Base-by-base conservation (phyloP, 2,113 vertebrate species). In the Dipodomys spectabilis region DNA sequence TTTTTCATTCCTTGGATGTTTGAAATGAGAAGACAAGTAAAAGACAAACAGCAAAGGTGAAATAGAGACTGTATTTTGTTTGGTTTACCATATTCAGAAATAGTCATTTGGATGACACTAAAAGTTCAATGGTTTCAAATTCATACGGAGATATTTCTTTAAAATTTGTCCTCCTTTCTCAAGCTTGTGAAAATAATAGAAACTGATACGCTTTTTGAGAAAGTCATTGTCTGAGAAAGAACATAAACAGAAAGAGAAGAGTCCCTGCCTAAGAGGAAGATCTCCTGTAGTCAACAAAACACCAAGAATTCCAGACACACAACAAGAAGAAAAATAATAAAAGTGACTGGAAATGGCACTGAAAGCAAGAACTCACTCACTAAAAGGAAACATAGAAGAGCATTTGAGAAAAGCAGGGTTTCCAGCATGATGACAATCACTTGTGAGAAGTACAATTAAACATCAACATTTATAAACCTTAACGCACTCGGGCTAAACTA, bases 391-490 rank as follows among this genome's bases (percentile, higher is more conserved):
- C 1, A 83, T 45, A 78, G 22, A 20, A 49, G 62, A 82, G 53
- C 2, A n/a, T n/a, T n/a, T 22, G 23, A 18, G 44, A 74, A 7
- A 57, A 84, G 28, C 22, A 79, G 86, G 69, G 23, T 45, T 60
- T 82, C 62, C 19, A 79, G 22, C 44, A 68, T 12, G 62, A 71
- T 8, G 7, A 65, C 7, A 60, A 60, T 19, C 68, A 90, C 22
- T 73, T 84, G 23, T 32, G 13, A 81, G n/a, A 60, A 12, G 10
- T 8, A 71, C 57, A 64, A 91, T 4, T 88, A 75, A 74, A 95
- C 86, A 84, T 71, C 57, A 77, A 86, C 71, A 78, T 69, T 92
- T 53, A 79, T 82, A 15, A 92, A 62, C 60, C 81, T 44, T 30
- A 77, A 25, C 13, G 77, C 71, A 60, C 18, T 35, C 72, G 30